Percentiles rank a stretch among this genome's conserved stretches.
Evolutionary conservation across 2,113 vertebrate species (phyloP).

Genomic region (Sitta europaea): DNA sequence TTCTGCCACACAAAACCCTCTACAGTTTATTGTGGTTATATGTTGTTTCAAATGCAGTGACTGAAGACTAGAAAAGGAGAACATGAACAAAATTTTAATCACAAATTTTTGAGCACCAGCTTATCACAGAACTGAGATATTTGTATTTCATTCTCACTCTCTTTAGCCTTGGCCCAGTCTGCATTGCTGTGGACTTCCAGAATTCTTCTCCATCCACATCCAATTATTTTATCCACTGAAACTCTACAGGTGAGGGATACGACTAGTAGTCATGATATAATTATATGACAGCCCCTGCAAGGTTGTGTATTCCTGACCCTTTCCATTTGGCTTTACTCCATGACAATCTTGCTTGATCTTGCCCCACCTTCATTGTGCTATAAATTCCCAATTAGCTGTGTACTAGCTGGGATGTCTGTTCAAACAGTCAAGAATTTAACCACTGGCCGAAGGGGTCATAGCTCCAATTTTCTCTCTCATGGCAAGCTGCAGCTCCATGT

Average conservation of each 20-base stretch:
- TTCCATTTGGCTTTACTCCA: not conserved
- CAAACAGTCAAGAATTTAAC: not conserved
- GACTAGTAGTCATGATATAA: not conserved
- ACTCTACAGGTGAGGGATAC: not conserved
- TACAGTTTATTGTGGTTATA: not conserved
- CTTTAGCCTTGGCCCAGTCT: not conserved
- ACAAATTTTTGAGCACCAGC: fast-evolving
- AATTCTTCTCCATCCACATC: not conserved
- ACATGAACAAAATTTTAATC: not conserved
- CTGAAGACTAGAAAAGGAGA: not conserved
- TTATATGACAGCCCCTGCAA: not conserved
- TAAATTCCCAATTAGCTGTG: not conserved
- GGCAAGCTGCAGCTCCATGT: not conserved
- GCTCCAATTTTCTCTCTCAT: not conserved
- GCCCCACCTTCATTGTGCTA: not conserved
- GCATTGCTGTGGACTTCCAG: not conserved
- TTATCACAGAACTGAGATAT: not conserved
- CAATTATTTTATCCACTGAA: not conserved
- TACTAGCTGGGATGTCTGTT: not conserved
- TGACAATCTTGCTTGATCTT: not conserved
- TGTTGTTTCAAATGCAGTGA: not conserved
- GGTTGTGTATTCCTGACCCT: not conserved
- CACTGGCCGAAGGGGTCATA: not conserved
- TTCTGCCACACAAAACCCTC: not conserved
- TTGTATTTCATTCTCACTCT: not conserved